These are phyloP conservation scores for Schlechtendalia chinensis DNA, from an alignment of 1,140 invertebrate species.

Conservation along the genomic window DNA sequence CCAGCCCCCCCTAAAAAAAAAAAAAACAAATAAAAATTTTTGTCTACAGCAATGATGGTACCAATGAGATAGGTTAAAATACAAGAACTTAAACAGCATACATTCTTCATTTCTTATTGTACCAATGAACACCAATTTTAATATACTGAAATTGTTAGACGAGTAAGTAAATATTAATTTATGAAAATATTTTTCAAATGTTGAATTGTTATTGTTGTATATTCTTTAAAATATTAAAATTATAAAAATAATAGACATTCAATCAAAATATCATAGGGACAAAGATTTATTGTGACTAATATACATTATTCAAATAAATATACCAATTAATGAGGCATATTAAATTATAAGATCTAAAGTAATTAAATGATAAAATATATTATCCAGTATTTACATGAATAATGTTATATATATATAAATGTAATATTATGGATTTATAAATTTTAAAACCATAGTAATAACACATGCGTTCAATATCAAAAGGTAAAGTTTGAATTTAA, in stretches of 20 bases:
- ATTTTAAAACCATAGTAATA: constrained; percentile 14
- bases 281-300: constrained; percentile 15
- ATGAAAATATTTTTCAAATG: too few relatives aligned
- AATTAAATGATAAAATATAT: constrained; percentile 11
- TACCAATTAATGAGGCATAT: constrained; percentile 11
- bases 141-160: too few relatives aligned
- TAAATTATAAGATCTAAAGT: constrained; percentile 36
- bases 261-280: background rate
- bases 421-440: background rate
- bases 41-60: too few relatives aligned
- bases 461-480: constrained; percentile 28
- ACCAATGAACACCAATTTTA: too few relatives aligned
- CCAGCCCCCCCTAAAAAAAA: too few relatives aligned
- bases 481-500: background rate
- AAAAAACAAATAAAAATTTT: too few relatives aligned
- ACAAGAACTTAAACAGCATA: too few relatives aligned
- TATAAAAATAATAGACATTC: background rate
- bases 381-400: constrained; percentile 20
- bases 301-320: constrained; percentile 25
- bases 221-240: constrained; percentile 1
- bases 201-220: too few relatives aligned
- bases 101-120: background rate
- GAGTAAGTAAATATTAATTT: too few relatives aligned
- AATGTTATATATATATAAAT: background rate
- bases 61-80: too few relatives aligned